phyloP scores from a whole-genome alignment of 2,888 invertebrate genomes.

The Abscondita cerata region DNA sequence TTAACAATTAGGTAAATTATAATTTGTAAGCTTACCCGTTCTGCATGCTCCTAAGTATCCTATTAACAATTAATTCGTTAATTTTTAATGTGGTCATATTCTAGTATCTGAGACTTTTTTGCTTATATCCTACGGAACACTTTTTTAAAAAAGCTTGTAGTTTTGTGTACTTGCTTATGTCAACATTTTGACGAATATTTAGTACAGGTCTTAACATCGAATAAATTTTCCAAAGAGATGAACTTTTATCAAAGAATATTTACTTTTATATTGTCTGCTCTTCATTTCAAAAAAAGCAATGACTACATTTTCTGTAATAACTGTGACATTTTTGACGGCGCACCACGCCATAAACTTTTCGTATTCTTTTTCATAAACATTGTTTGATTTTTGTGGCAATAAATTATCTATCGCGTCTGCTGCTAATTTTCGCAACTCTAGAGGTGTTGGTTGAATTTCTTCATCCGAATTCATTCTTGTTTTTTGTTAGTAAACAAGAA shows the following conservation, averaged over 20 bases:
- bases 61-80: too few relatives aligned
- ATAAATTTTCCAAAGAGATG: slow-evolving; percentile 7
- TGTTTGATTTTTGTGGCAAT: too few relatives aligned
- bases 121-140: background rate
- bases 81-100: background rate
- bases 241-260: too few relatives aligned
- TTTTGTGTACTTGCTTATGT: slow-evolving; percentile 1
- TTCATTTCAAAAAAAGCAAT: background rate
- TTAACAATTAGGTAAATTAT: too few relatives aligned
- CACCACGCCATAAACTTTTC: slow-evolving; percentile 6
- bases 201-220: slow-evolving; percentile 6
- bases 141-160: slow-evolving; percentile 1
- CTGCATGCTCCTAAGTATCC: too few relatives aligned
- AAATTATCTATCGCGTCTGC: too few relatives aligned
- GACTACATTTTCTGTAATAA: slow-evolving; percentile 5
- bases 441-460: too few relatives aligned
- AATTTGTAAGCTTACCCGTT: too few relatives aligned
- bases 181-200: slow-evolving; percentile 3
- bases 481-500: too few relatives aligned
- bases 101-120: slow-evolving; percentile 6
- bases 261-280: background rate
- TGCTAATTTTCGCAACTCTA: too few relatives aligned
- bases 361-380: too few relatives aligned
- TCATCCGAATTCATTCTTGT: too few relatives aligned
- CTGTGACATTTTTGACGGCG: background rate